Evolutionary conservation across 2,888 invertebrate species (phyloP).

Genomic region (Lepidocyrtoides sp.): DNA sequence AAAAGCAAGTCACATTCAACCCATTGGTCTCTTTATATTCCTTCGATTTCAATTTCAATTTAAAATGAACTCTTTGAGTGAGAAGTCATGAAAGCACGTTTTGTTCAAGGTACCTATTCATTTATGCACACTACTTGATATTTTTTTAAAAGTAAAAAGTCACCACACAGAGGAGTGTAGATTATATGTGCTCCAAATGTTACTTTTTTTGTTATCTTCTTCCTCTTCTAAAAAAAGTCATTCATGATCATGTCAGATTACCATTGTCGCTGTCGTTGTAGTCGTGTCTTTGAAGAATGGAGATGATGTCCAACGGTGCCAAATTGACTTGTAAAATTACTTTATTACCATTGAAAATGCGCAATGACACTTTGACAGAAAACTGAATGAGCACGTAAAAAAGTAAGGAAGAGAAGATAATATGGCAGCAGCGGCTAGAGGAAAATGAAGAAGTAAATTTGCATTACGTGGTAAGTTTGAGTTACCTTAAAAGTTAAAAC

Average conservation of each 20-base stretch:
- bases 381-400: constrained; percentile 43
- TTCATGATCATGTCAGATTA: constrained; percentile 51
- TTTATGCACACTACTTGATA: not conserved
- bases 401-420: not conserved
- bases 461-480: not conserved
- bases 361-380: constrained; percentile 31
- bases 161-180: not conserved
- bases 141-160: too few relatives aligned
- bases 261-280: not conserved
- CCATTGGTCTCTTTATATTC: not conserved
- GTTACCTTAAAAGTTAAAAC: not conserved
- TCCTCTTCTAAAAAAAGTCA: constrained; percentile 1
- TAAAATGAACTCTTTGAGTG: not conserved
- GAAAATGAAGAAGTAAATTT: not conserved
- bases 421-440: not conserved
- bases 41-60: constrained; percentile 48
- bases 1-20: not conserved
- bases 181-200: not conserved
- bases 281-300: constrained; percentile 17
- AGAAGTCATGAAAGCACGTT: constrained; percentile 26
- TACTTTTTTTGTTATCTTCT: not conserved
- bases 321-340: constrained; percentile 45
- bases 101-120: not conserved
- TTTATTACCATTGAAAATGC: constrained; percentile 24
- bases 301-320: constrained; percentile 37